Percentiles rank a stretch among this genome's conserved stretches.
These are phyloP conservation scores for Tipula lateralis DNA, from an alignment of 2,888 invertebrate species.

Conservation along the genomic window DNA sequence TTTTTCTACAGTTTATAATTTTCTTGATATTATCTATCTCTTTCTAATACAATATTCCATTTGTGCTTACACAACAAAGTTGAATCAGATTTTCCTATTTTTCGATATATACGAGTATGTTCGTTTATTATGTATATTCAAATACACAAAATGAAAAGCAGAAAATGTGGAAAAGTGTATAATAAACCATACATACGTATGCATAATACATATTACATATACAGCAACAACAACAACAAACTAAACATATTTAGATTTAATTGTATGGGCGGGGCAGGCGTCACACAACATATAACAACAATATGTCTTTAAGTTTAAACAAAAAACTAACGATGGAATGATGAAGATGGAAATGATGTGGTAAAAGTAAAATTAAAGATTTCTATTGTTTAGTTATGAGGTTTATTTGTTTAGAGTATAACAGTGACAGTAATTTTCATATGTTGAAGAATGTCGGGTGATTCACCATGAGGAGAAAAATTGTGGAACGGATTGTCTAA, in stretches of 20 bases:
- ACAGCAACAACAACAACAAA: not conserved
- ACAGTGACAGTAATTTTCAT: not conserved
- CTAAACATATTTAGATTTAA: not conserved
- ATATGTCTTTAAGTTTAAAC: not conserved
- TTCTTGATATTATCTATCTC: not conserved
- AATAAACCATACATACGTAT: not conserved
- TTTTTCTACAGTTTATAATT: not conserved
- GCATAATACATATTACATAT: not conserved
- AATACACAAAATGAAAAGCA: not conserved
- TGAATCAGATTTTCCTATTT: not conserved
- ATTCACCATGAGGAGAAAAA: not conserved
- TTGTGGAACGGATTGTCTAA: not conserved
- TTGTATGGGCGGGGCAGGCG: constrained; percentile 19
- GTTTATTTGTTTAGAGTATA: not conserved
- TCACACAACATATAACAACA: not conserved
- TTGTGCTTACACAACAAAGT: not conserved
- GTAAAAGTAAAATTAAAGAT: not conserved
- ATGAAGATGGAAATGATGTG: not conserved
- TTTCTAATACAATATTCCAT: not conserved
- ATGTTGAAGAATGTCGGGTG: not conserved
- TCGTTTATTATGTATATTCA: not conserved
- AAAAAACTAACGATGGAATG: not conserved
- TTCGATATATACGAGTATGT: not conserved
- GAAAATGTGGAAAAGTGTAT: not conserved
- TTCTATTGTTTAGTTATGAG: not conserved